These are phyloP conservation scores for Amphiprion ocellaris DNA, from an alignment of 2,113 vertebrate genomes.

Conservation along the genomic window DNA sequence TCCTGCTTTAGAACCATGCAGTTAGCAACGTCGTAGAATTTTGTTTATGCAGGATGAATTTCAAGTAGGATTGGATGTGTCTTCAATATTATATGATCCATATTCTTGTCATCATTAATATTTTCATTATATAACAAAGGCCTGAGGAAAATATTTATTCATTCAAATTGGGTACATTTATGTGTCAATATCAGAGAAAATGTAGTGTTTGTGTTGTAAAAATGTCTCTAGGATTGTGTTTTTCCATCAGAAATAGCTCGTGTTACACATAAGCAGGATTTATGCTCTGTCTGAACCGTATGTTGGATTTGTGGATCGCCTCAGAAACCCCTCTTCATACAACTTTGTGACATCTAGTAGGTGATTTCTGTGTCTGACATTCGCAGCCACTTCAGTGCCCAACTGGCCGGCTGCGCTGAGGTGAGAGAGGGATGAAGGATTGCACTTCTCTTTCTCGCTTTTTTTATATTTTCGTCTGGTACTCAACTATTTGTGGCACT, in stretches of 20 bases:
- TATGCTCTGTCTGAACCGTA: background rate
- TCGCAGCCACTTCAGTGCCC: background rate
- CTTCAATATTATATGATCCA: background rate
- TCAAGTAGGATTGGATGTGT: background rate
- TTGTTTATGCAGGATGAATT: background rate
- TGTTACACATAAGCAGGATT: background rate
- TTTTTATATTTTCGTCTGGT: background rate
- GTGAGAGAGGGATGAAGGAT: constrained; percentile 2
- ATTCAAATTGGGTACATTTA: background rate
- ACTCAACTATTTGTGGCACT: constrained; percentile 11
- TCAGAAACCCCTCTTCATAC: background rate
- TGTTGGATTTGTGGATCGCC: background rate
- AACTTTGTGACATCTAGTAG: background rate
- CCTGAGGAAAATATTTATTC: background rate
- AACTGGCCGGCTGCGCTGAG: background rate
- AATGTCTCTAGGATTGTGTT: background rate
- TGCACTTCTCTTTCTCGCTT: background rate
- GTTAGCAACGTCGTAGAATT: background rate
- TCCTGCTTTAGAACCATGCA: background rate
- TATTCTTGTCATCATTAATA: background rate
- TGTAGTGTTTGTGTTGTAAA: background rate
- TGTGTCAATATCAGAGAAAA: background rate
- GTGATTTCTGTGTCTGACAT: background rate
- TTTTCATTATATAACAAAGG: background rate
- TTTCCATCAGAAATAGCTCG: background rate